phyloP scores from a whole-genome alignment of 2,113 vertebrate genomes.

The Melanotaenia duboulayi region DNA sequence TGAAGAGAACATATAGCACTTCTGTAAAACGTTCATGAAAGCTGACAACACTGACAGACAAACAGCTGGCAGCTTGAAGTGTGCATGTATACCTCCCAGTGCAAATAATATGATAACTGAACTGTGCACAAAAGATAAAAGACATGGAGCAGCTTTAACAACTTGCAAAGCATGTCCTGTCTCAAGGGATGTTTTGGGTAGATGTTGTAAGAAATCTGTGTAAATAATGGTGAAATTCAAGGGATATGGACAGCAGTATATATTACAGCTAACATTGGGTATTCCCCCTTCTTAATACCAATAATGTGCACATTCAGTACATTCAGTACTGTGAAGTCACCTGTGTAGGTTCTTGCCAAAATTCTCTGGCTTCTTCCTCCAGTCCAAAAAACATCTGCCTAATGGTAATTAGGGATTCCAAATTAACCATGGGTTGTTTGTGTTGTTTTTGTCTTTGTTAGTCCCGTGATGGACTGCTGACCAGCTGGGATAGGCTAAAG shows the following conservation, averaged over 20 bases:
- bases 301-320: background rate
- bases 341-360: background rate
- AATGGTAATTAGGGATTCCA: background rate
- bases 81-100: no score
- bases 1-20: slow-evolving; percentile 8
- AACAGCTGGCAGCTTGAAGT: background rate
- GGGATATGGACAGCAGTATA: background rate
- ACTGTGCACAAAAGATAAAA: background rate
- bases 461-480: no score
- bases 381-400: background rate
- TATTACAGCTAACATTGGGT: no score
- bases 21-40: background rate
- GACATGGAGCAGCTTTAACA: background rate
- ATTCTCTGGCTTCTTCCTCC: background rate
- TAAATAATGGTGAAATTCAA: background rate
- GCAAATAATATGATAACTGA: background rate
- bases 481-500: no score
- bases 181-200: background rate
- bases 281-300: no score
- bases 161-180: background rate
- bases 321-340: background rate
- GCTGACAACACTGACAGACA: background rate
- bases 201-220: background rate
- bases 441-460: background rate
- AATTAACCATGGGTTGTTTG: background rate